Evolutionary conservation across 2,797 vertebrate species (phyloP), one percentile per base, ranked within the genome.

Genomic region (Neosalanx taihuensis): DNA sequence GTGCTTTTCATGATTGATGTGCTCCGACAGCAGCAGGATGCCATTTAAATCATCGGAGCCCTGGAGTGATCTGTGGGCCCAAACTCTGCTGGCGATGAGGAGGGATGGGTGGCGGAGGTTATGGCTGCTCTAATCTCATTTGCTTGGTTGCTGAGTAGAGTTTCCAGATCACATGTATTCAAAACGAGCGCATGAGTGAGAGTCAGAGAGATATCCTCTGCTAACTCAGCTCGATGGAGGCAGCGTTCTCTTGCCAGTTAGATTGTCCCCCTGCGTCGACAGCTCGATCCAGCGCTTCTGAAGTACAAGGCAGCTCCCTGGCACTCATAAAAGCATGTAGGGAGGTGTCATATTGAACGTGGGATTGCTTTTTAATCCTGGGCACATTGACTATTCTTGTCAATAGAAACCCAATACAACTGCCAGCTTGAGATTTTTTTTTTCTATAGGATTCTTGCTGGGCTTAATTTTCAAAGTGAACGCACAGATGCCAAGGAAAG

Each of bases 381-480:
- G 88, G 85, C 92, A 92, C 91, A 91, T 91, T 89, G 90, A 91
- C 90, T 92, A 87, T 92, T 91, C 91, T 90, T 87, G 89, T 92
- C 92, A 90, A 92, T 92, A 92, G 91, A 89, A 90, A 83, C 85
- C 89, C 88, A 91, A 91, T 89, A 93, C 91, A 90, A 91, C 90
- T 90, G 90, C 91, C 90, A 92, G 89, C 89, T 91, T 91, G 91
- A 89, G 86, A 73, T 89, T 90, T 89, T 87, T 88, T 88, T 88
- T 79, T 78, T 70, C 84, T 86, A 51, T 82, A 88, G 88, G 90
- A 91, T 89, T 89, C 91, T 93, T 88, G 89, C 91, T 90, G 90
- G 90, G 93, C 84, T 93, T 93, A 89, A 92, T 92, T 93, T 93
- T 93, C 91, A 93, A 92, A 93, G 91, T 91, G 91, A 92, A 91